Conservation (phyloP, 2,113 vertebrate genomes). For the Podiceps cristatus region DNA sequence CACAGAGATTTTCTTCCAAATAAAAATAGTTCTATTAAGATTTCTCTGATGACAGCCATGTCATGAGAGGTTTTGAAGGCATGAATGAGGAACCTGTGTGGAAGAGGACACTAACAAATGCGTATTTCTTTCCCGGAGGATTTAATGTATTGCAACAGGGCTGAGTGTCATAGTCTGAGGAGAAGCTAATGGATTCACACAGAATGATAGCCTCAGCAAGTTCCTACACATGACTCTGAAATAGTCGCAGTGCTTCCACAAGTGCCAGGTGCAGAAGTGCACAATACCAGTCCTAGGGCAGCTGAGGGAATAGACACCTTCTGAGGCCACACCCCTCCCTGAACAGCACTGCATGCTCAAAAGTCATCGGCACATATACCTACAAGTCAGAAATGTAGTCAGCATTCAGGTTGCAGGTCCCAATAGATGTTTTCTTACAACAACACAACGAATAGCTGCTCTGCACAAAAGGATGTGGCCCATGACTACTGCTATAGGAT, state of each 20-base stretch:
- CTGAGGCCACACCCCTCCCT: too few species aligned
- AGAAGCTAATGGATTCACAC: neutral
- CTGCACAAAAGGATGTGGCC: neutral
- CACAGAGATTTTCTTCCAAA: neutral
- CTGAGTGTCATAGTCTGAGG: neutral
- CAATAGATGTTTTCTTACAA: neutral
- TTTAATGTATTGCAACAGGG: neutral
- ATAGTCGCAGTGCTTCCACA: neutral
- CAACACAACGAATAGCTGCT: neutral
- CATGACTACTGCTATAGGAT: neutral
- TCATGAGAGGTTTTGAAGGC: neutral
- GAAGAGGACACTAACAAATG: neutral
- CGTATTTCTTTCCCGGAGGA: neutral
- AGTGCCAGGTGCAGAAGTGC: fast-evolving
- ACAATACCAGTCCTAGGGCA: neutral
- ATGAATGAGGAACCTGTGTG: neutral
- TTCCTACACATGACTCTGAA: neutral
- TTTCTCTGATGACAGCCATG: neutral
- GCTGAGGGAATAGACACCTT: neutral
- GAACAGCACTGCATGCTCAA: neutral
- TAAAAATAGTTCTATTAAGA: neutral
- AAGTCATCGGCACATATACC: fast-evolving
- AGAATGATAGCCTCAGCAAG: neutral
- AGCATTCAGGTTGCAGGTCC: neutral
- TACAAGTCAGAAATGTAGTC: neutral